Percentiles rank a stretch among this genome's conserved stretches.
phyloP scores from a whole-genome alignment of 2,888 invertebrate genomes.

The Clistopyga incitator region DNA sequence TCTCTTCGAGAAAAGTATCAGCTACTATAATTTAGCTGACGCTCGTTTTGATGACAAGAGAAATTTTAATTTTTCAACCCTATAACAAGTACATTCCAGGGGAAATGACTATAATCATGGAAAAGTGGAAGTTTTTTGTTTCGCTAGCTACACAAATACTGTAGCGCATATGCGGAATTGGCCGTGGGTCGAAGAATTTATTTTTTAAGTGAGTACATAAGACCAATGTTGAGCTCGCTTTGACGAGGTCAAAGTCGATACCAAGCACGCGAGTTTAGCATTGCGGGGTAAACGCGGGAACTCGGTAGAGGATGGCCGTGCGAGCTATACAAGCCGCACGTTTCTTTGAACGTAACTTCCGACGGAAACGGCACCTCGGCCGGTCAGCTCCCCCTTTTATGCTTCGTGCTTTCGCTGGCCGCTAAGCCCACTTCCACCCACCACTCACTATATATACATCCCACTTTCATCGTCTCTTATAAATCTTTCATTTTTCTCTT shows the following conservation, averaged over 20 bases:
- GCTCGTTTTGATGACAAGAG: not conserved
- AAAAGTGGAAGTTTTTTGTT: constrained; percentile 5
- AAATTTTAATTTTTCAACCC: not conserved
- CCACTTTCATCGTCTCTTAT: constrained; percentile 48
- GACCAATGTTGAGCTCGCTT: constrained; percentile 41
- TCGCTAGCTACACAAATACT: constrained; percentile 6
- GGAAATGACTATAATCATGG: not conserved
- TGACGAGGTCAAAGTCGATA: constrained; percentile 73
- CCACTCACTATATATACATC: constrained; percentile 4
- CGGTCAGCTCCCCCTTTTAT: constrained; percentile 43
- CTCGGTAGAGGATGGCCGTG: constrained; percentile 43
- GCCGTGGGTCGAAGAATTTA: constrained; percentile 29
- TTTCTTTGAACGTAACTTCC: constrained; percentile 71
- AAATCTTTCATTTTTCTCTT: constrained; percentile 52
- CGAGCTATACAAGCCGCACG: constrained; percentile 60
- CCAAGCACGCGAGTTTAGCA: constrained; percentile 74
- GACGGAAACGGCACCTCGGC: constrained; percentile 64
- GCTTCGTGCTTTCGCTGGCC: constrained; percentile 48
- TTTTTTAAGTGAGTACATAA: constrained; percentile 39
- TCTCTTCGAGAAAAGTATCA: not conserved
- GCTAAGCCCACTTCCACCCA: constrained; percentile 28
- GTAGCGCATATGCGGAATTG: constrained; percentile 3
- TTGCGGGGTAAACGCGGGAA: constrained; percentile 73
- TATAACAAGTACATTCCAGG: not conserved
- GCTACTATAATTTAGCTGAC: not conserved